Base-by-base conservation (phyloP, 2,888 invertebrate species). In the Congeria kusceri region DNA sequence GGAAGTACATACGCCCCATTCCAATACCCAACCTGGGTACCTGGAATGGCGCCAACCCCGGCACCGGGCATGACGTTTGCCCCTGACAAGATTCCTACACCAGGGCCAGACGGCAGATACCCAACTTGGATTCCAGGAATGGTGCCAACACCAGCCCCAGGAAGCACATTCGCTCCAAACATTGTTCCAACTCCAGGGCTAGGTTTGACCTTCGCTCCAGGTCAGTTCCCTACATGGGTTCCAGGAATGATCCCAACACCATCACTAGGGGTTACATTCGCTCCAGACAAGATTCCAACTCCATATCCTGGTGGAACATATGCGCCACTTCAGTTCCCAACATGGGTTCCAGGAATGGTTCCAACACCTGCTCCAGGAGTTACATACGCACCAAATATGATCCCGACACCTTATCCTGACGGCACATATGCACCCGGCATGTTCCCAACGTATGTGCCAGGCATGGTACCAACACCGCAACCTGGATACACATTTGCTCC, bases 1-100 rank as follows among this genome's bases (percentile, higher is more conserved):
- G 85, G 85, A n/a, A 77, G 74, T 15, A 84, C 86, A 23, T 80
- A 83, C 68, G 80, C 84, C 18, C 86, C 86, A 58, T 67, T 69
- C 49, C 56, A 69, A 23, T 80, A 70, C 49, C 83, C 83, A 74
- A 83, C 83, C 28, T 84, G 65, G 49, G 74, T 83, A 27, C 82
- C 84, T 73, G 78, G 82, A 4, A 77, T 77, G 83, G 53, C 39
- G 46, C 84, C 84, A 53, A 85, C 85, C 46, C 79, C 83, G 28
- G 74, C 73, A 23, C 80, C 79, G 56, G 79, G 80, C 1, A 39
- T 70, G 27, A 83, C 83, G 13, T 85, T 69, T 58, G 32, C 77
- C 53, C 59, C 80, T 63, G 65, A 80, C 67, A 49, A 58, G 62
- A 53, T 81, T 0, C 82, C 81, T 62, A 83, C 85, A 56, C 83